Evolutionary conservation across 2,797 vertebrate genomes (phyloP), one percentile per base, ranked within the genome.

Genomic region (Melanotaenia pygmaea): DNA sequence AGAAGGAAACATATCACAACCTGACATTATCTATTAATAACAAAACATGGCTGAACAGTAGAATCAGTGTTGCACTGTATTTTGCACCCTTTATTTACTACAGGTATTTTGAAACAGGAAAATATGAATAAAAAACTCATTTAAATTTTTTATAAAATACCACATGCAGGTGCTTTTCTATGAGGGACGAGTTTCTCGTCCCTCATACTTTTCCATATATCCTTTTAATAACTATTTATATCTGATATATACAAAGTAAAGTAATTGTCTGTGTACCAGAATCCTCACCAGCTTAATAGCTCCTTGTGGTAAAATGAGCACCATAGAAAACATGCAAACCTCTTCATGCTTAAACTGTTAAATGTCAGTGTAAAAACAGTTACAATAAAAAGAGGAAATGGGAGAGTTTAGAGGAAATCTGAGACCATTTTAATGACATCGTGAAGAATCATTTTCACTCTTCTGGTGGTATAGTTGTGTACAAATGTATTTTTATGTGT

Each of bases 401-500:
- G 4, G 50, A 24, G 22, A 24, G 11, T 13, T 53, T 3, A 53
- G 50, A 53, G 10, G 50, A 26, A 53, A 22, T 26, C 10, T 16
- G 38, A 16, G 38, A 40, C 38, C 38, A 40, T 40, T 40, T 9
- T 13, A 71, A 67, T 40, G 14, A n/a, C 34, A 58, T 45, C 20
- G 24, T 2, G 57, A 30, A 77, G 63, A 26, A 56, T 43, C 43
- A 8, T 2, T 60, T 67, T 51, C n/a, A 60, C 37, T 62, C 53
- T 56, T 37, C 4, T 35, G 43, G 12, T 38, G 58, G 65, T 66
- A 20, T 4, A 24, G 53, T 54, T 72, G 63, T 68, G 71, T 34
- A 37, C 61, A 68, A 65, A 32, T 60, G 50, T 10, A 13, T 63
- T 61, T 82, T 72, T 74, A 74, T 79, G 70, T 70, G 50, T 45